Evolutionary conservation across 2,797 vertebrate species (phyloP), one percentile per base, ranked within the genome.

Genomic region (Sternarchorhynchus goeldii): DNA sequence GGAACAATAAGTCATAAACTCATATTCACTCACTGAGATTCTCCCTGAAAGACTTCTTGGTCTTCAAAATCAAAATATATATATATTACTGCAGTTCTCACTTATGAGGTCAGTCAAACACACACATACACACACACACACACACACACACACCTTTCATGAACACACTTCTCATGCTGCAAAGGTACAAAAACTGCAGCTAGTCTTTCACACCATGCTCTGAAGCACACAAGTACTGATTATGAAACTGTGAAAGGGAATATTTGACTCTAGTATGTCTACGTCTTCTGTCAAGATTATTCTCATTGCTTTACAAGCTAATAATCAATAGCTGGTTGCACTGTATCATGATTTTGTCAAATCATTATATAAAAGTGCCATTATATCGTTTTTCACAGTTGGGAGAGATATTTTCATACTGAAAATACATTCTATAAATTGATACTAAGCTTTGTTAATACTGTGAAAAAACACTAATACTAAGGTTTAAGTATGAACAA

Each of bases 1-100:
- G 59, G 66, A 77, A 39, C 5, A 21, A 32, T 32, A 31, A 59
- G 66, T 80, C 79, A 78, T 82, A 34, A 81, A 59, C 73, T 55
- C 65, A 75, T 69, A 71, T 83, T 80, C 81, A 75, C 29, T 20
- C 2, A 6, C 56, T 65, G 75, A 78, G 79, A 77, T 79, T 60
- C 7, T 80, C 71, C 20, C 18, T 80, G 78, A 84, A 53, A 79
- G 53, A 70, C 60, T 76, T 70, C 50, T 69, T 32, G 53, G 53
- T 2, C 10, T 32, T 16, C 50, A 65, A 50, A 41, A 4, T 17
- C 17, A n/a, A n/a, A n/a, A n/a, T n/a, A n/a, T n/a, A n/a, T n/a
- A n/a, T n/a, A n/a, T n/a, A n/a, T n/a, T 16, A 70, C 20, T 32
- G 50, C 8, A 20, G 71, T 62, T 80, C 45, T 69, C 65, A 80